phyloP scores from a whole-genome alignment of 2,797 vertebrate genomes.

The Jordanella pulchra region DNA sequence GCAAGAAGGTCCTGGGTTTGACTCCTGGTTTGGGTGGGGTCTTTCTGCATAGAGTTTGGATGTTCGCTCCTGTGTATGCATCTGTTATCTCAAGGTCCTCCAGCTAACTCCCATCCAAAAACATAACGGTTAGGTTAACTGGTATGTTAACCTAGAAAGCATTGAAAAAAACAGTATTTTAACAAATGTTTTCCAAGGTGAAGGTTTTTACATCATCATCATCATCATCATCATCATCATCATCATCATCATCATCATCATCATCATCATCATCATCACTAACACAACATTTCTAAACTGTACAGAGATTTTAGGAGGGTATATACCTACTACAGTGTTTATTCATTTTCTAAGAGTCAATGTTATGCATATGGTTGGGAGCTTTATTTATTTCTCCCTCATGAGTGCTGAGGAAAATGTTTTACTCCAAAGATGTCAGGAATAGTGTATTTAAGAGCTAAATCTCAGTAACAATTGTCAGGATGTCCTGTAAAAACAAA shows the following conservation, averaged over 20 bases:
- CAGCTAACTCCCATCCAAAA: too few relatives aligned
- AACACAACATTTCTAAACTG: not conserved
- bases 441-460: not conserved
- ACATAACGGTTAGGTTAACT: too few relatives aligned
- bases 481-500: not conserved
- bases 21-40: too few relatives aligned
- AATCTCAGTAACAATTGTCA: not conserved
- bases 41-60: too few relatives aligned
- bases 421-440: not conserved
- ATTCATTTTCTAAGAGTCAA: not conserved
- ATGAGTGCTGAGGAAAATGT: not conserved
- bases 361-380: not conserved
- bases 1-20: too few relatives aligned
- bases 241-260: not conserved
- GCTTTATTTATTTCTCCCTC: not conserved
- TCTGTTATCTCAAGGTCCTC: too few relatives aligned
- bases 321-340: too few relatives aligned
- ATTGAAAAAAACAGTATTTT: not conserved
- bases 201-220: not conserved
- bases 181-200: not conserved
- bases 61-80: too few relatives aligned
- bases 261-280: not conserved
- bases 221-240: not conserved
- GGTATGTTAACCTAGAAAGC: too few relatives aligned
- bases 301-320: not conserved